Percentiles rank a stretch among this genome's conserved stretches.
These are phyloP conservation scores for Epirrita christyi DNA, from an alignment of 2,888 invertebrate species.

Conservation along the genomic window DNA sequence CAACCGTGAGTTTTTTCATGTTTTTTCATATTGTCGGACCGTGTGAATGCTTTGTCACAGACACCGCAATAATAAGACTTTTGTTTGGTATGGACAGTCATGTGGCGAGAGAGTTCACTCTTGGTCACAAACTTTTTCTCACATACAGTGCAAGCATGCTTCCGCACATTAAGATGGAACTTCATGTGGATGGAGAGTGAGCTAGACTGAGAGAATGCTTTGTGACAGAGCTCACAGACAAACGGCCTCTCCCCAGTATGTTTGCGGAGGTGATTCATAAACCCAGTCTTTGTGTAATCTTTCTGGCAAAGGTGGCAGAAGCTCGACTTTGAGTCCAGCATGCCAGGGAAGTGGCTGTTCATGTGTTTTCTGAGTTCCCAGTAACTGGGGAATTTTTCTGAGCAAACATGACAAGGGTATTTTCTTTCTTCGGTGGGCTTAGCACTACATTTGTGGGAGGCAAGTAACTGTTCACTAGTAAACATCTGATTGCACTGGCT, in stretches of 20 bases:
- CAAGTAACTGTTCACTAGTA: conserved; percentile 72
- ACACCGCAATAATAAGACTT: conserved; percentile 83
- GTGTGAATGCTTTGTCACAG: conserved; percentile 82
- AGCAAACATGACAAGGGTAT: conserved; percentile 80
- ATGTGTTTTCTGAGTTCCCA: conserved; percentile 82
- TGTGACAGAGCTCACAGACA: conserved; percentile 82
- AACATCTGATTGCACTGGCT: conserved; percentile 81
- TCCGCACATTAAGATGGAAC: conserved; percentile 81
- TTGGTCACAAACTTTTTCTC: conserved; percentile 84
- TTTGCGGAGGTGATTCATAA: conserved; percentile 82
- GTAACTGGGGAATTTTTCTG: conserved; percentile 80
- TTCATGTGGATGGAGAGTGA: conserved; percentile 83
- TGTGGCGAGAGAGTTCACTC: conserved; percentile 83
- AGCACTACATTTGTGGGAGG: conserved; percentile 74
- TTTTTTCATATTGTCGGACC: conserved; percentile 83
- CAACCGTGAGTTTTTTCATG: conserved; percentile 84
- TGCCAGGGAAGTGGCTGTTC: conserved; percentile 80
- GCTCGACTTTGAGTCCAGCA: conserved; percentile 82
- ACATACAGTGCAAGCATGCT: conserved; percentile 81
- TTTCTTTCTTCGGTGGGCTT: conserved; percentile 79
- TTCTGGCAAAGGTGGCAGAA: conserved; percentile 83
- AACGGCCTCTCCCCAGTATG: conserved; percentile 82
- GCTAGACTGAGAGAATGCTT: conserved; percentile 82
- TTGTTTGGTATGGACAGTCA: conserved; percentile 83
- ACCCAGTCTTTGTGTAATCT: conserved; percentile 82